Conservation (phyloP, 2,888 invertebrate genomes). For the Campaea margaritaria region DNA sequence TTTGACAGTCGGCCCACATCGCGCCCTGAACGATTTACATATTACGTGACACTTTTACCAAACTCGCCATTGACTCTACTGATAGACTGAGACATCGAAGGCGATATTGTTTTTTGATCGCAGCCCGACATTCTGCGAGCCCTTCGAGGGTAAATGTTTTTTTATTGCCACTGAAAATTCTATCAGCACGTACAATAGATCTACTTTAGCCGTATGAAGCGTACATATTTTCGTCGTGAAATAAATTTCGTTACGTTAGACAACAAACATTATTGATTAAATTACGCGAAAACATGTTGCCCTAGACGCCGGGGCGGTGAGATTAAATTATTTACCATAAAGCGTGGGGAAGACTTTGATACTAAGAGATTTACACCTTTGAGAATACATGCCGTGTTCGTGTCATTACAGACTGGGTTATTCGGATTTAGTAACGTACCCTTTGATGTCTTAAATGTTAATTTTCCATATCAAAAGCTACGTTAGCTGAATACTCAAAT, state of each 20-base stretch:
- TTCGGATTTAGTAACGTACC: slow-evolving; percentile 51
- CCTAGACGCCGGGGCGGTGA: slow-evolving; percentile 55
- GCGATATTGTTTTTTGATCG: slow-evolving; percentile 80
- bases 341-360: slow-evolving; percentile 64
- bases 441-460: slow-evolving; percentile 54
- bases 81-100: slow-evolving; percentile 80
- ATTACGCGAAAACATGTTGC: slow-evolving; percentile 69
- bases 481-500: slow-evolving; percentile 46
- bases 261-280: slow-evolving; percentile 70
- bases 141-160: slow-evolving; percentile 67
- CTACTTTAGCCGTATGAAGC: slow-evolving; percentile 29
- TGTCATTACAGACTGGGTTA: slow-evolving; percentile 60
- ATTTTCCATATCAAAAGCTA: slow-evolving; percentile 36
- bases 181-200: slow-evolving; percentile 44
- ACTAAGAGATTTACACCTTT: slow-evolving; percentile 65
- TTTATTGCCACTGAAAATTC: slow-evolving; percentile 75
- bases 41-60: slow-evolving; percentile 83
- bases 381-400: slow-evolving; percentile 53
- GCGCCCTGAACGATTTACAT: slow-evolving; percentile 84
- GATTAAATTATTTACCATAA: slow-evolving; percentile 77
- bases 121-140: slow-evolving; percentile 61
- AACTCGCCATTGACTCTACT: slow-evolving; percentile 78
- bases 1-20: slow-evolving; percentile 83
- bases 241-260: slow-evolving; percentile 58
- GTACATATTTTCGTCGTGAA: slow-evolving; percentile 49